These are phyloP conservation scores for Mystacides longicornis DNA, from an alignment of 2,888 invertebrate species.

Conservation along the genomic window DNA sequence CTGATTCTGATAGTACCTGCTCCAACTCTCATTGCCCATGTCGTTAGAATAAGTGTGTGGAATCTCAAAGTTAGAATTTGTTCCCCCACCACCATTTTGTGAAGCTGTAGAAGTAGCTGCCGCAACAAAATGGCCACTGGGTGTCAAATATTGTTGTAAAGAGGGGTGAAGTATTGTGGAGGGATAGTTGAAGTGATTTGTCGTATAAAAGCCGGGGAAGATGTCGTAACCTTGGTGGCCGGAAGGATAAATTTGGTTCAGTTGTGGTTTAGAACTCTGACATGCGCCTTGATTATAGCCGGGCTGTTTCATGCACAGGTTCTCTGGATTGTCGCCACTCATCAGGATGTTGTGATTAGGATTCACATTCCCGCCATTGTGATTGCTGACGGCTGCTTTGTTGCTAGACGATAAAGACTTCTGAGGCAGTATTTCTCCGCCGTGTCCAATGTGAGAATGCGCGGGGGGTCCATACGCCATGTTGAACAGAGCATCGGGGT, in stretches of 20 bases:
- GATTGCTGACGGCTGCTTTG: neutral
- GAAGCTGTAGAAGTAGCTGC: neutral
- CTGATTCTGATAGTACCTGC: conserved; percentile 22
- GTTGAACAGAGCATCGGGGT: conserved; percentile 83
- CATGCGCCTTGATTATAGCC: conserved; percentile 2
- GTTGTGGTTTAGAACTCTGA: neutral
- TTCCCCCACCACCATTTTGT: conserved; percentile 9
- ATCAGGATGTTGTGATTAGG: neutral
- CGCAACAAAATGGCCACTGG: conserved; percentile 10
- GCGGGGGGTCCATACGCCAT: conserved; percentile 57
- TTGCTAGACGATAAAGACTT: neutral
- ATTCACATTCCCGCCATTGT: neutral
- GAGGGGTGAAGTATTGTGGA: conserved; percentile 15
- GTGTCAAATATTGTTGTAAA: conserved; percentile 22
- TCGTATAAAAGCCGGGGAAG: conserved; percentile 20
- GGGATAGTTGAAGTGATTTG: conserved; percentile 16
- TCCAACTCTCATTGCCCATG: neutral
- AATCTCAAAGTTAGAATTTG: conserved; percentile 9
- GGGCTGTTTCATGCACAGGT: conserved; percentile 20
- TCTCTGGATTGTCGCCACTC: conserved; percentile 18
- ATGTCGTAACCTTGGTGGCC: conserved; percentile 23
- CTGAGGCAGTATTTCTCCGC: neutral
- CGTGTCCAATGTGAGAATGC: conserved; percentile 10
- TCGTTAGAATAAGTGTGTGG: conserved; percentile 7
- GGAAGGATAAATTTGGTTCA: conserved; percentile 6